Evolutionary conservation across 2,888 invertebrate genomes (phyloP), one percentile per base, ranked within the genome.

Genomic region (Orchesella flavescens): DNA sequence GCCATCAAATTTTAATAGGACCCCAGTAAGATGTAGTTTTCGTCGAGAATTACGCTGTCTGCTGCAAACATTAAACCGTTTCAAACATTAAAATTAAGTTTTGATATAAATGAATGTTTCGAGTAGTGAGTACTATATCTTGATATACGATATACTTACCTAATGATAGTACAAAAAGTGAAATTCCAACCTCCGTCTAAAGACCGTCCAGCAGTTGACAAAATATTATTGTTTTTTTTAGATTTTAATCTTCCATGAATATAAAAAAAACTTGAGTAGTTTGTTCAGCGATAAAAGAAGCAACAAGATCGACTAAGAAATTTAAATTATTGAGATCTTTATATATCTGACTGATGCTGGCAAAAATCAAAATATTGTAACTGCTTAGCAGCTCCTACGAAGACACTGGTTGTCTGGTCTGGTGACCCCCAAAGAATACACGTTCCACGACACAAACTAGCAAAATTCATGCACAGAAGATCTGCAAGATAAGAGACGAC

Each of bases 391-490:
- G 65, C 46, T 24, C 15, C 24, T 49, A 65, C 65, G 65, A 75
- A 10, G 63, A 63, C 65, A 19, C 19, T 49, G 80, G 80, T 80
- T 73, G 80, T 80, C 80, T 80, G 80, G 80, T 80, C 80, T 80
- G 80, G 80, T 80, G 80, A 80, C 80, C 80, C 63, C 80, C 80
- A 73, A 80, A 73, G 80, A 78, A 71, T 53, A 66, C 57, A 10
- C 66, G 71, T 63, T 63, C 63, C 34, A 46, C 63, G 46, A 2
- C 21, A 46, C 61, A 68, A 24, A 13, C 34, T 21, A 43, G 23
- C 19, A 74, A 49, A 19, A 44, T 66, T 13, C 12, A 44, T 44
- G 23, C 34, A 43, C 23, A 43, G 59, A 21, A 15, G n/a, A 53
- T 17, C 53, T 17, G 17, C 2, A 53, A 53, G 53, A 53, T 53